These are phyloP conservation scores for Musca vetustissima DNA, from an alignment of 1,140 invertebrate species.

Conservation along the genomic window DNA sequence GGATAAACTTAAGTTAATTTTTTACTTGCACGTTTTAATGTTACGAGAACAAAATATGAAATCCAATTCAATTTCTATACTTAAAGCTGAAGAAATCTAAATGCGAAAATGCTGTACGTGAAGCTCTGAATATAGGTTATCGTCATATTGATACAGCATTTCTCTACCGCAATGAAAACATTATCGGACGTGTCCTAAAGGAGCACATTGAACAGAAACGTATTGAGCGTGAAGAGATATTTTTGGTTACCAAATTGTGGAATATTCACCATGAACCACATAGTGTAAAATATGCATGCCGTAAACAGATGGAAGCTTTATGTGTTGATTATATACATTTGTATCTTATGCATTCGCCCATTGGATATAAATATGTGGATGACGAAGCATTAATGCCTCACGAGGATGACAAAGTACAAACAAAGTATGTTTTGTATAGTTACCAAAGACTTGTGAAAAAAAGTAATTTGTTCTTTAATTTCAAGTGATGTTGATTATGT, in stretches of 20 bases:
- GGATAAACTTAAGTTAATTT: too few species aligned
- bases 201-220: slow-evolving; percentile 64
- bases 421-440: slow-evolving; percentile 31
- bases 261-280: slow-evolving; percentile 39
- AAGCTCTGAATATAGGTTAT: slow-evolving; percentile 71
- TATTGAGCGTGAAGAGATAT: slow-evolving; percentile 67
- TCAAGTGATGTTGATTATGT: slow-evolving; percentile 68
- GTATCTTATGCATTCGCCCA: slow-evolving; percentile 78
- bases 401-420: slow-evolving; percentile 26
- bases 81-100: slow-evolving; percentile 25
- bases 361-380: slow-evolving; percentile 44
- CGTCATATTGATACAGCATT: slow-evolving; percentile 75
- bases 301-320: slow-evolving; percentile 63
- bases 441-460: slow-evolving; percentile 26
- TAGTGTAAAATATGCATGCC: slow-evolving; percentile 38
- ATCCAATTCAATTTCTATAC: too few species aligned
- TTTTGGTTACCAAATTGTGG: slow-evolving; percentile 63
- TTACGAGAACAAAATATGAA: too few species aligned
- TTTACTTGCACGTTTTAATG: too few species aligned
- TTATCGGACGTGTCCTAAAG: slow-evolving; percentile 70
- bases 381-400: slow-evolving; percentile 39
- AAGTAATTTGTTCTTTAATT: slow-evolving; percentile 29
- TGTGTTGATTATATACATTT: slow-evolving; percentile 74
- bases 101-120: slow-evolving; percentile 34
- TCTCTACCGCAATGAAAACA: slow-evolving; percentile 68